Conservation (phyloP, 92 coral and sea anemone genomes). For the Metridium senile region DNA sequence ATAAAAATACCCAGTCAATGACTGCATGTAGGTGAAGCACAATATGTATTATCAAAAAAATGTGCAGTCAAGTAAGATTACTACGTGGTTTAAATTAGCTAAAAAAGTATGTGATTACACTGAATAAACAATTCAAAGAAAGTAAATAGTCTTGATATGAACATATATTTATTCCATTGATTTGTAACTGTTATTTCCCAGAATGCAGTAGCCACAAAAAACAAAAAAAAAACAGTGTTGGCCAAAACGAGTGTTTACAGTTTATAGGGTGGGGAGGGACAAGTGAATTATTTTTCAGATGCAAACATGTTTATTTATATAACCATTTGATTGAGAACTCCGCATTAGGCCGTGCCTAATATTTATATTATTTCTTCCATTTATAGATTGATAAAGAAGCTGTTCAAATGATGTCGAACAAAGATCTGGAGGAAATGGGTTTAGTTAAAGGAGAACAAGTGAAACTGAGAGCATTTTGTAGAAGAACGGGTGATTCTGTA, state of each 20-base stretch:
- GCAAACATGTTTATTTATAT: too few species aligned
- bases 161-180: too few species aligned
- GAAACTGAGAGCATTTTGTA: slow-evolving; percentile 25
- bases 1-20: too few species aligned
- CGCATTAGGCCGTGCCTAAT: too few species aligned
- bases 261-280: not conserved
- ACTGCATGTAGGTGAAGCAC: too few species aligned
- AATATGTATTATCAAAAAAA: too few species aligned
- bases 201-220: not conserved
- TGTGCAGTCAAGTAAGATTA: too few species aligned
- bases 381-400: slow-evolving; percentile 15
- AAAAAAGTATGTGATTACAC: too few species aligned
- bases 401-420: slow-evolving; percentile 6
- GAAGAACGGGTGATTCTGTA: slow-evolving; percentile 4
- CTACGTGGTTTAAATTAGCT: too few species aligned
- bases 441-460: slow-evolving; percentile 6
- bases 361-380: not conserved
- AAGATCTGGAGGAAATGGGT: slow-evolving; percentile 11
- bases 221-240: not conserved
- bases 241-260: too few species aligned
- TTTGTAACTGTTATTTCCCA: not conserved
- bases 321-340: not conserved
- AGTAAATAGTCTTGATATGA: too few species aligned
- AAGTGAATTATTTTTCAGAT: not conserved
- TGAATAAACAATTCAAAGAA: too few species aligned